phyloP scores from a whole-genome alignment of 2,113 vertebrate species.

The Bettongia penicillata region DNA sequence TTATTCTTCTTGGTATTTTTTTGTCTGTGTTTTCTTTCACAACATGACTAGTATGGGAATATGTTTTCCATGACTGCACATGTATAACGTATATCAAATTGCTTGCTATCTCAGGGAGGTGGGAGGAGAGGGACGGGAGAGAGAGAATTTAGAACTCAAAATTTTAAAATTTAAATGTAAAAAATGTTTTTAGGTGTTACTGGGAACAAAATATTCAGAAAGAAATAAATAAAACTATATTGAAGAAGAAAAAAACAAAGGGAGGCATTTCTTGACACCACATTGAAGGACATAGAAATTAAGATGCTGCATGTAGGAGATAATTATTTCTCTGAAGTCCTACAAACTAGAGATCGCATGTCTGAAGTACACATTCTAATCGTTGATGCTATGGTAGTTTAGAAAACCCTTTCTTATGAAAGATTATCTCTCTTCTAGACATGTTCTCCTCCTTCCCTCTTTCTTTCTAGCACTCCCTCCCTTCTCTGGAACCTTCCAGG shows the following conservation, averaged over 20 bases:
- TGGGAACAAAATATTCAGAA: too few species aligned
- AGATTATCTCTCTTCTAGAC: background rate
- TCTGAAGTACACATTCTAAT: background rate
- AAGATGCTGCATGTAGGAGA: background rate
- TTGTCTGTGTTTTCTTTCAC: too few species aligned
- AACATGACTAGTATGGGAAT: too few species aligned
- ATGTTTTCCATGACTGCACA: too few species aligned
- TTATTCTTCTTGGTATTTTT: too few species aligned
- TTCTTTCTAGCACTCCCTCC: background rate
- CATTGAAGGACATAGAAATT: background rate
- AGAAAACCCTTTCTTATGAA: background rate
- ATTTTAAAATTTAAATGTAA: too few species aligned
- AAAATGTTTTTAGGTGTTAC: too few species aligned
- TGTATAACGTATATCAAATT: too few species aligned
- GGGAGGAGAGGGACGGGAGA: too few species aligned
- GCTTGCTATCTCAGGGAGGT: too few species aligned
- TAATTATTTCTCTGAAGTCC: background rate
- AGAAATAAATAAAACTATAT: too few species aligned
- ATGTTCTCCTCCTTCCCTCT: background rate
- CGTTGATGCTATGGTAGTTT: background rate
- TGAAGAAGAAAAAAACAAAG: background rate
- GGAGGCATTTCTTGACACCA: background rate
- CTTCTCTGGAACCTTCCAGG: background rate
- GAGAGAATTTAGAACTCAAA: too few species aligned
- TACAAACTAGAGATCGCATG: background rate